Conservation (phyloP, 1,140 invertebrate species). For the Sitophilus oryzae region DNA sequence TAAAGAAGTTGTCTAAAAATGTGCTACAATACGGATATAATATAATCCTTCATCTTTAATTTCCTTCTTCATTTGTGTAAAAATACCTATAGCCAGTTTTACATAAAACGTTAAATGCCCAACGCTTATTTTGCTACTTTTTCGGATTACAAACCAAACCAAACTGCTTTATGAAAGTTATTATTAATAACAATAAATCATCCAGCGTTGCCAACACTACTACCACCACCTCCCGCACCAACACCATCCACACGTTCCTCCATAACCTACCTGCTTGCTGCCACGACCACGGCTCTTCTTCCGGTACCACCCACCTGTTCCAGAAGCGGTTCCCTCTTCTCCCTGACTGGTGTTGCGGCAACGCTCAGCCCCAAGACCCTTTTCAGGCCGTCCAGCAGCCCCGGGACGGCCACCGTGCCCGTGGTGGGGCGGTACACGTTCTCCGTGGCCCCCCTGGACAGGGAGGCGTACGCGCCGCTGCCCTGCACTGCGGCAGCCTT, state of each 20-base stretch:
- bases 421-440: constrained; percentile 61
- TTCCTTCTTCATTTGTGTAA: too few species aligned
- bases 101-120: too few species aligned
- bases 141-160: too few species aligned
- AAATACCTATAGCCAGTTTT: too few species aligned
- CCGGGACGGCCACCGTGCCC: constrained; percentile 50
- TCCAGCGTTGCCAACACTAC: not conserved
- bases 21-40: too few species aligned
- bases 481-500: constrained; percentile 47
- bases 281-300: constrained; percentile 45
- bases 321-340: constrained; percentile 50
- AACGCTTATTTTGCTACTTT: too few species aligned
- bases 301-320: constrained; percentile 39
- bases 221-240: not conserved
- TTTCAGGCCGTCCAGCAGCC: constrained; percentile 56
- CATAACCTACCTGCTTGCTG: constrained; percentile 50
- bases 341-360: too few species aligned
- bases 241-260: not conserved
- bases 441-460: constrained; percentile 54
- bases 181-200: not conserved
- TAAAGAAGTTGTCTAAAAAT: too few species aligned
- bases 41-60: too few species aligned
- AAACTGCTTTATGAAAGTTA: too few species aligned
- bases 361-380: constrained; percentile 55
- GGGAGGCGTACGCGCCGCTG: constrained; percentile 56